Base-by-base conservation (phyloP, 2,888 invertebrate genomes). In the Ophion ventricosus region DNA sequence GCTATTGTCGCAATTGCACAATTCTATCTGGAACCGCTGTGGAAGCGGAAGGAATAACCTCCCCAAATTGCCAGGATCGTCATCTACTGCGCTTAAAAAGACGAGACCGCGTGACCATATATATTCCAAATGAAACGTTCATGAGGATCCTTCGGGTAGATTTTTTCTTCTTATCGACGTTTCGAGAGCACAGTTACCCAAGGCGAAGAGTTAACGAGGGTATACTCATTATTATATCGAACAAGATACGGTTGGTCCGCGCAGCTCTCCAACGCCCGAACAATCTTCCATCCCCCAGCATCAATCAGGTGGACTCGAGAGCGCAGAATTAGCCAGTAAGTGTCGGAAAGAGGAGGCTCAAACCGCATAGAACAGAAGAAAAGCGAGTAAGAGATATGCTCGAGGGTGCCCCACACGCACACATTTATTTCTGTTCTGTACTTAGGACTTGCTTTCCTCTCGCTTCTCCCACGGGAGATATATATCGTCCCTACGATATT, bases 241-340 rank as follows among this genome's bases (percentile, higher is more conserved):
- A 56, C 49, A 29, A 25, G 40, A 72, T 70, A 59, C 63, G 40
- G 40, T 72, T n/a, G 49, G 56, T 61, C 29, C 23, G 64, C 26
- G n/a, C 17, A 40, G 43, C 25, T 59, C 66, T 80, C 69, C 70
- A 54, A 61, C 66, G 56, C 26, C 66, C 72, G 57, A 78, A 57
- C 79, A 25, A 82, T 84, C 49, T 82, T 82, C 85, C 80, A 83
- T 78, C 77, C 83, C 82, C 64, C 49, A 66, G 81, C 85, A 83
- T 86, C 80, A 84, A 85, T 87, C 87, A 87, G 76, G 82, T 84
- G 80, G 66, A 83, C 80, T 72, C 69, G 29, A 49, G 64, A 59
- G 49, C 25, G 17, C 66, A 57, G 69, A 70, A 78, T 29, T 63
- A 73, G 81, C 61, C 76, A 66, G 77, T 73, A 80, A 59, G 61